Evolutionary conservation across 2,797 vertebrate species (phyloP), one percentile per base, ranked within the genome.

Genomic region (Merluccius polli): DNA sequence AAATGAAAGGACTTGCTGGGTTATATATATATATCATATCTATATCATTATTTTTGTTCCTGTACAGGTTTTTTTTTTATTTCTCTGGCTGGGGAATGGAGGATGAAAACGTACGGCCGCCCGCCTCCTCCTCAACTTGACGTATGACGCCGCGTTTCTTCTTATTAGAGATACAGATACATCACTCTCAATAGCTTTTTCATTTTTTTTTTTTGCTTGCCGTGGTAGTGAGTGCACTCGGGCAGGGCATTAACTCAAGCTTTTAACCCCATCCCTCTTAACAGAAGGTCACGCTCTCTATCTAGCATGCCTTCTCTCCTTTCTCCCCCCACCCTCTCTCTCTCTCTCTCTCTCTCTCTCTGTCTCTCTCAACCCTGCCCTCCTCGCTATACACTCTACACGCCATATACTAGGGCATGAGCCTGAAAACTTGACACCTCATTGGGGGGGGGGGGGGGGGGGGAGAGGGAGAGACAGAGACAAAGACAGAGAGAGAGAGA

Each of bases 381-480:
- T 82, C 82, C 86, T 85, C 87, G 16, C 89, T 86, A 86, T 90
- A 87, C 87, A 31, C 44, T 29, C 70, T 88, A 90, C 89, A 75
- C 67, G 24, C 73, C 63, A 69, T 33, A 89, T 87, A 80, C 85
- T 84, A 81, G 89, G 89, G 83, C 89, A 90, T 91, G 90, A 92
- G 90, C 91, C 91, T 90, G 89, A 91, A 88, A 93, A 92, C 88
- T 81, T 90, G 91, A 91, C 89, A 91, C 89, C 90, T 86, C 87
- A 3, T 77, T 84, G 74, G 79, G 68, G 48, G 52, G 52, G 52
- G 11, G 5, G 24, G 0, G 59, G 5, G n/a, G 12, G 59, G 5
- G 24, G 12, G 59, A 7, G 59, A 63, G 52, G 27, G n/a, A 63
- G 52, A 63, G 52, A 63, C 1, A 24, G 52, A 63, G n/a, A 63